Conservation (phyloP, 2,797 vertebrate species). For the Pipistrellus pygmaeus region DNA sequence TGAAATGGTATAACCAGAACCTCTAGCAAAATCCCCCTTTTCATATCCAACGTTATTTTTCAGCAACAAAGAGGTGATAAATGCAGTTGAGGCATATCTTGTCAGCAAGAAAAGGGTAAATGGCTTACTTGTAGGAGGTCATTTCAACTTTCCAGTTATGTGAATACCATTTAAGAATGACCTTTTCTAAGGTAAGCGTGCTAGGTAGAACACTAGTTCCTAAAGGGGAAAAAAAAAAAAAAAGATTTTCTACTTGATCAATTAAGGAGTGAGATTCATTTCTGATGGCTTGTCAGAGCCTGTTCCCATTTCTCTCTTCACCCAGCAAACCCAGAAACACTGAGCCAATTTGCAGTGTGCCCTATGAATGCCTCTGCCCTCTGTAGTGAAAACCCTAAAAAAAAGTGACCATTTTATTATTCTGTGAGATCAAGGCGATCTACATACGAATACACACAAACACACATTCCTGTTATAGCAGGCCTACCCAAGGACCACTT, state of each 20-base stretch:
- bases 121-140: background rate
- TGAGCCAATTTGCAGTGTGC: background rate
- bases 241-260: background rate
- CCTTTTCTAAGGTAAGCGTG: conserved; percentile 18
- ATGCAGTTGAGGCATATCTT: background rate
- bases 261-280: background rate
- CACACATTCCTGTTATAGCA: background rate
- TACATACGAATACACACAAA: background rate
- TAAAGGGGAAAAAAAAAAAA: background rate
- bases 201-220: conserved; percentile 25
- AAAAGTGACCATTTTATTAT: background rate
- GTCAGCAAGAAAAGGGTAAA: conserved; percentile 43
- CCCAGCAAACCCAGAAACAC: background rate
- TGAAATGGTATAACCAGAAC: conserved; percentile 39
- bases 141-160: conserved; percentile 53
- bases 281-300: background rate
- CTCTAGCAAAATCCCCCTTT: conserved; percentile 36
- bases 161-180: conserved; percentile 50
- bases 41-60: conserved; percentile 27
- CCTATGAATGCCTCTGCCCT: background rate
- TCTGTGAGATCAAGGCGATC: background rate
- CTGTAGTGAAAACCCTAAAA: background rate
- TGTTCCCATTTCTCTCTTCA: background rate
- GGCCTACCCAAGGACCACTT: background rate
- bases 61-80: background rate